Percentiles rank a stretch among this genome's conserved stretches.
These are phyloP conservation scores for Isurus oxyrinchus DNA, from an alignment of 2,113 vertebrate species.

Conservation along the genomic window DNA sequence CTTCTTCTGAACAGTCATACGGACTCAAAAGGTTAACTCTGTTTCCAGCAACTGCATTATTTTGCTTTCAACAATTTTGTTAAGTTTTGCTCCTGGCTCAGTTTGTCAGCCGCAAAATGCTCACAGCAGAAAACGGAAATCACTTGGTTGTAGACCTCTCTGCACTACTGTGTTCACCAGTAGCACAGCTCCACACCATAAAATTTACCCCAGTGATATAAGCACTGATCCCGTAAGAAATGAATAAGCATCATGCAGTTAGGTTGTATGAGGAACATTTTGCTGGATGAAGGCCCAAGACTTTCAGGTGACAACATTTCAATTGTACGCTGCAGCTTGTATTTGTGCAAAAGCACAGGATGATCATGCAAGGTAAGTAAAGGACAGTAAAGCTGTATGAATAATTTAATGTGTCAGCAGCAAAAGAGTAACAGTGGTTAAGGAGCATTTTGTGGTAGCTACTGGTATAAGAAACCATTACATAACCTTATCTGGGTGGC, in stretches of 20 bases:
- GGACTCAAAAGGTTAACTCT: no score
- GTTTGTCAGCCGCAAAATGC: background rate
- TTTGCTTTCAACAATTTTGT: background rate
- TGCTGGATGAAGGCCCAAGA: background rate
- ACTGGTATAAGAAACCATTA: background rate
- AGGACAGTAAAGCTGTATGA: background rate
- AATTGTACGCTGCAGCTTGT: background rate
- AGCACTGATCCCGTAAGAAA: background rate
- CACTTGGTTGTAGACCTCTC: background rate
- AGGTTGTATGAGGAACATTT: background rate
- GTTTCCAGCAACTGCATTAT: no score
- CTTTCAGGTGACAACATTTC: background rate
- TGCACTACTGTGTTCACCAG: background rate
- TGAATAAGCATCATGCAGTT: background rate
- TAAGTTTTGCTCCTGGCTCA: background rate
- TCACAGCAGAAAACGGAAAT: background rate
- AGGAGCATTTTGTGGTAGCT: background rate
- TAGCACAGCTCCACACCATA: background rate
- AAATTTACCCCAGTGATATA: background rate
- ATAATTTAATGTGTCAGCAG: background rate
- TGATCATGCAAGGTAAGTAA: background rate
- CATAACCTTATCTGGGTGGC: background rate
- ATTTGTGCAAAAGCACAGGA: background rate
- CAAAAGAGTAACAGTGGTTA: background rate
- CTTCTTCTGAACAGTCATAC: no score